Base-by-base conservation (phyloP, 2,113 vertebrate genomes). In the Pomatorhinus ruficollis region DNA sequence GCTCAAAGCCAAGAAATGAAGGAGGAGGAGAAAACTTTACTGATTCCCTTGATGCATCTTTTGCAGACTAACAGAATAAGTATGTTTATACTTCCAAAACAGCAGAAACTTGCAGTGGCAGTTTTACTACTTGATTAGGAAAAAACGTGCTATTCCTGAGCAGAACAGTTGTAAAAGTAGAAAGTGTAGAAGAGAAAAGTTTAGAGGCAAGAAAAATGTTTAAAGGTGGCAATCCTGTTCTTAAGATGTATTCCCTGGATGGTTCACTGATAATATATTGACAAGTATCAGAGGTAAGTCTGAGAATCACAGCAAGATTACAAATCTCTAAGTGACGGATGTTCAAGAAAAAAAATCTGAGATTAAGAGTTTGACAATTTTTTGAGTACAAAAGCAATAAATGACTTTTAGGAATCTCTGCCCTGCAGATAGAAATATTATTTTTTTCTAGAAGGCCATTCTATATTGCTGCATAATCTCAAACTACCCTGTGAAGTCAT, bases 21-120 rank as follows among this genome's bases (percentile, higher is more conserved):
- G 57, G 11, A 90, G 56, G 63, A 87, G 75, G 75, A 91, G 45
- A 71, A 91, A 94, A 77, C 42, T 91, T 94, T 66, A 82, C 78
- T 50, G 54, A 82, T 82, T 90, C 42, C 45, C 66, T 68, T 45
- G 53, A 78, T 27, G 49, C 16, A 69, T 61, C 57, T 91, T 84
- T 82, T 0, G 0, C 50, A 93, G 71, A 74, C 17, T 71, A 69
- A 76, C 30, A 83, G 57, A 84, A 21, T 47, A 84, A 56, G 15
- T 44, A 65, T 42, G 30, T 61, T 79, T 64, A 72, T 74, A 31
- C 44, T 94, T 89, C 63, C 31, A 83, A 72, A 95, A 19, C 61
- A 89, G 77, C 10, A 81, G 84, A 89, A 96, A 39, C 10, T 85
- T 66, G 20, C 37, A 91, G 49, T 18, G 33, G 47, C 24, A 83